Evolutionary conservation across 2,113 vertebrate species (phyloP).

Genomic region (Oncorhynchus gorbuscha): DNA sequence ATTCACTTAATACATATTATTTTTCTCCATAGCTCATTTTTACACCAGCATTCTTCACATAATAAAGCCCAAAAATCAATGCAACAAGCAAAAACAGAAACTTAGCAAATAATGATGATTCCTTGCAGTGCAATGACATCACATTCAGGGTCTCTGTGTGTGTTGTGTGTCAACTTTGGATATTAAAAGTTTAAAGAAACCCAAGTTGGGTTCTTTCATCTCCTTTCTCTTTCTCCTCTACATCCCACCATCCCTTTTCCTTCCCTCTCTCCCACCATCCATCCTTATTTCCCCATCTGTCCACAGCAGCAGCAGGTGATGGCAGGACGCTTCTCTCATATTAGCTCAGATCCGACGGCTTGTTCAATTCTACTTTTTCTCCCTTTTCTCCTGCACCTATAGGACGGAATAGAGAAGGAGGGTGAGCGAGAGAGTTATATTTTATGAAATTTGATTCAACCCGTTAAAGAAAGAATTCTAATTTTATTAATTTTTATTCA

Average conservation of each 20-base stretch:
- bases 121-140: too few relatives aligned
- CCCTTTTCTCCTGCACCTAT: conserved; percentile 77
- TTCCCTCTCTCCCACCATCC: neutral
- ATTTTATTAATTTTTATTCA: neutral
- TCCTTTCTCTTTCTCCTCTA: neutral
- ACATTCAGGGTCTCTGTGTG: too few relatives aligned
- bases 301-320: conserved; percentile 10
- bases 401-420: conserved; percentile 25
- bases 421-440: conserved; percentile 3
- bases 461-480: too few relatives aligned
- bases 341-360: conserved; percentile 75
- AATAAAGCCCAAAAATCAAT: too few relatives aligned
- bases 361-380: conserved; percentile 83
- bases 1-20: too few relatives aligned
- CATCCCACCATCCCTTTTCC: neutral
- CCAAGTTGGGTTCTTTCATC: neutral
- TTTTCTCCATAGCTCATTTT: neutral
- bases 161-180: neutral
- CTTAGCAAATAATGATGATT: too few relatives aligned
- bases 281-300: neutral
- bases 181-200: neutral
- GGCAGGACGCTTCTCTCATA: neutral
- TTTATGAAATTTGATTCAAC: neutral
- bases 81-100: too few relatives aligned
- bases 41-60: too few relatives aligned